A percentile compares a stretch with the other conserved stretches of the same genome.
Conservation (phyloP, 2,113 vertebrate genomes). For the Phalacrocorax pelagicus region DNA sequence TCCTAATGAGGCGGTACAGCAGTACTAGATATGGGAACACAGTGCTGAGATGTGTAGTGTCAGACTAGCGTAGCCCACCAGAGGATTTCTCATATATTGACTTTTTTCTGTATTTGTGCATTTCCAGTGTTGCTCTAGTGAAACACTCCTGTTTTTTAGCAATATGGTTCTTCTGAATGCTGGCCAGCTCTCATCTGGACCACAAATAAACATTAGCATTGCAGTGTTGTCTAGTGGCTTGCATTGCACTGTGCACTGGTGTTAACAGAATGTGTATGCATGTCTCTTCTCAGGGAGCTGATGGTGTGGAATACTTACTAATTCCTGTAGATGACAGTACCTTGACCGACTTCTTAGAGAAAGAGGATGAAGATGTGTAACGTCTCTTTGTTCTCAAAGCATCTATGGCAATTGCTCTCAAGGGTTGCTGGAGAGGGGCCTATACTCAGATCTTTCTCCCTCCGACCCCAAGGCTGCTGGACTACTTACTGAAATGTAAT, state of each 20-base stretch:
- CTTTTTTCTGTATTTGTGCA: background rate
- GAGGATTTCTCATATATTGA: background rate
- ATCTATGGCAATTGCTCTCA: background rate
- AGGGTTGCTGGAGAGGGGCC: background rate
- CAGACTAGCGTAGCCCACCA: background rate
- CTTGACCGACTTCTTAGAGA: constrained; percentile 89
- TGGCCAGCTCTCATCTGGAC: background rate
- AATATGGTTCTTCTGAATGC: background rate
- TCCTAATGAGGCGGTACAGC: background rate
- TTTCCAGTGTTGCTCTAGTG: background rate
- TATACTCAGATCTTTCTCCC: background rate
- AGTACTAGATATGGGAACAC: background rate
- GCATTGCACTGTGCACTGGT: background rate
- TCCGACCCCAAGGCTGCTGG: constrained; percentile 9
- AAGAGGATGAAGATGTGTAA: constrained; percentile 80
- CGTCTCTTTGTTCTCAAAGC: background rate
- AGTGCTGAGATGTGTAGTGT: background rate
- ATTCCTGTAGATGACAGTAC: constrained; percentile 88
- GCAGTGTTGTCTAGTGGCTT: background rate
- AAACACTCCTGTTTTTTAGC: background rate
- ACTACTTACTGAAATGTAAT: background rate
- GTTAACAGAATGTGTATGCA: background rate
- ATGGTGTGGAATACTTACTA: constrained; percentile 91
- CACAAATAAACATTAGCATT: background rate
- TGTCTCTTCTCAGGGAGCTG: constrained; percentile 82